Evolutionary conservation across 2,113 vertebrate species (phyloP), one percentile per base, ranked within the genome.

Genomic region (Isurus oxyrinchus): DNA sequence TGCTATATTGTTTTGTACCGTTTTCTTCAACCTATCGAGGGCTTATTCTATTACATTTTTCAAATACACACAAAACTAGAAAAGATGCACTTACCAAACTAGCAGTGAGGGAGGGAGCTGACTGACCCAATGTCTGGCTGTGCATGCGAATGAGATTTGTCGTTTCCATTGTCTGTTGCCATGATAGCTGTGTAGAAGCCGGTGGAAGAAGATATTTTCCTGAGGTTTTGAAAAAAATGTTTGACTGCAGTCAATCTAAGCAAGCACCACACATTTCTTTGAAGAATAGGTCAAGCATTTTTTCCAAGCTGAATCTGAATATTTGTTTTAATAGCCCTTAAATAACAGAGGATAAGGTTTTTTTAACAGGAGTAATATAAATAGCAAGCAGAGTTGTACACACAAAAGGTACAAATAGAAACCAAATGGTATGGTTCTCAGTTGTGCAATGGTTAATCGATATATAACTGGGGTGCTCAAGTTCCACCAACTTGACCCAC

Each of bases 121-220:
- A 99, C 97, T 99, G 99, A 5, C 99, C 99, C 0, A 99, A 97
- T 53, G 98, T 98, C 96, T 98, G 98, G 95, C 98, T 99, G 93
- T 98, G 97, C 98, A 99, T 99, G 79, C 99, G 99, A 97, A 99
- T 97, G 94, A 99, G 98, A 97, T 99, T 99, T 40, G 99, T 99
- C 0, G 97, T 98, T 96, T 99, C 99, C 0, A 97, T 19, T 0
- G 98, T 97, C 0, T 97, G 96, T 3, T 98, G 98, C 98, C 98
- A 98, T 0, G 97, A 96, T 96, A 98, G 98, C 94, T 98, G 98
- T 4, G 97, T 96, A 91, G 96, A 97, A 2, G 97, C 96, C 81
- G 97, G 98, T 5, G 99, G 98, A 97, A 99, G 98, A 35, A 99
- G 98, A 96, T 99, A 99, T 94, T 99, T 98, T 86, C 99, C 99